Percentiles rank a stretch among this genome's conserved stretches.
phyloP scores from a whole-genome alignment of 2,113 vertebrate species.

The Lepisosteus oculatus region DNA sequence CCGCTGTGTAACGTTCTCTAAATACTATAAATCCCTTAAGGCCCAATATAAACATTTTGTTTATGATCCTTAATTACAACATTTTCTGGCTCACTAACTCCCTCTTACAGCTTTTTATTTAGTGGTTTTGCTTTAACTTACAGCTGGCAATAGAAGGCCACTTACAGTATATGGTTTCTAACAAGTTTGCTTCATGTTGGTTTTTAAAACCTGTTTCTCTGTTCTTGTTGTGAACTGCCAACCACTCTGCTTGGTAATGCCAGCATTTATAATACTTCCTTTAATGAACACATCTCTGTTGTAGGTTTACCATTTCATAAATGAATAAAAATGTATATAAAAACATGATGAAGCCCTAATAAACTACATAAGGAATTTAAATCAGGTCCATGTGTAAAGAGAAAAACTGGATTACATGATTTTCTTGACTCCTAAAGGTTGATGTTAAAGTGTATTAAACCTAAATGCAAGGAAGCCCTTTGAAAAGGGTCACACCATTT shows the following conservation, averaged over 20 bases:
- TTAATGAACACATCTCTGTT: slow-evolving; percentile 24
- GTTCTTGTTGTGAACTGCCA: not conserved
- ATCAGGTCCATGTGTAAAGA: too few species aligned
- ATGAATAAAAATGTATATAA: slow-evolving; percentile 10
- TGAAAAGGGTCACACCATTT: too few species aligned
- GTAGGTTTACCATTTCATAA: slow-evolving; percentile 6
- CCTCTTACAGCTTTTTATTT: not conserved
- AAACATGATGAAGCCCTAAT: not conserved
- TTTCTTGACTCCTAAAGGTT: too few species aligned
- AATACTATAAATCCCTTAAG: too few species aligned
- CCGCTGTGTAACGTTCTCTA: too few species aligned
- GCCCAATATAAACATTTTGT: not conserved
- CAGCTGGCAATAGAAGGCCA: not conserved
- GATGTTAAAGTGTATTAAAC: too few species aligned
- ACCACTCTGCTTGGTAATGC: slow-evolving; percentile 1
- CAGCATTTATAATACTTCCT: slow-evolving; percentile 15
- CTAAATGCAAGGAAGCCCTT: too few species aligned
- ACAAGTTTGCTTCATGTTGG: not conserved
- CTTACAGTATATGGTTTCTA: slow-evolving; percentile 3
- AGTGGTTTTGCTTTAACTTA: not conserved
- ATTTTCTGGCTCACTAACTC: not conserved
- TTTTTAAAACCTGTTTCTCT: slow-evolving; percentile 4
- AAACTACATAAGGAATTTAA: too few species aligned
- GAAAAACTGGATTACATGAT: too few species aligned
- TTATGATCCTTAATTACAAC: slow-evolving; percentile 2